Percentiles rank a stretch among this genome's conserved stretches.
Evolutionary conservation across 2,888 invertebrate species (phyloP).

Genomic region (Eupithecia inturbata): DNA sequence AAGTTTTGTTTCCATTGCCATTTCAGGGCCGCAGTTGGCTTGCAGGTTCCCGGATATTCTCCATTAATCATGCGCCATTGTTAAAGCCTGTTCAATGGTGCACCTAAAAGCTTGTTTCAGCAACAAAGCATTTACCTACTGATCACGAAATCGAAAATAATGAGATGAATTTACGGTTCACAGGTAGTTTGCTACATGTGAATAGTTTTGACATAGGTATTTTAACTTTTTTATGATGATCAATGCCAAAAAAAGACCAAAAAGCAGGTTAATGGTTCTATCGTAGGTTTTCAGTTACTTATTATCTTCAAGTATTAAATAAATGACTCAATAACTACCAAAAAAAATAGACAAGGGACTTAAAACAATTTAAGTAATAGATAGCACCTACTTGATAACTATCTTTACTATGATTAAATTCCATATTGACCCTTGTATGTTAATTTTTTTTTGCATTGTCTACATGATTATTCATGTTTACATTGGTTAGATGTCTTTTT

Average conservation of each 20-base stretch:
- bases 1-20: not conserved
- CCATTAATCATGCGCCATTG: slow-evolving; percentile 44
- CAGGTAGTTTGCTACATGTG: too few species aligned
- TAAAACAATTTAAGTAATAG: too few species aligned
- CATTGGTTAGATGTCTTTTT: slow-evolving; percentile 3
- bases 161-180: slow-evolving; percentile 33
- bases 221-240: not conserved
- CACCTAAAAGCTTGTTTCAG: slow-evolving; percentile 35
- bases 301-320: too few species aligned
- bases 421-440: too few species aligned
- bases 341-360: too few species aligned
- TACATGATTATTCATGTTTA: too few species aligned
- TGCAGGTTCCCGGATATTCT: slow-evolving; percentile 38
- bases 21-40: slow-evolving; percentile 1
- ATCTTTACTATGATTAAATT: too few species aligned
- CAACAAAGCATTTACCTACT: slow-evolving; percentile 34
- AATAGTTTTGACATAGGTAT: not conserved
- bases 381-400: too few species aligned
- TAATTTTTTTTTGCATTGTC: too few species aligned
- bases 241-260: not conserved
- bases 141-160: slow-evolving; percentile 41
- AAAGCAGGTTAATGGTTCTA: not conserved
- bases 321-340: too few species aligned
- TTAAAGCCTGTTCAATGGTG: slow-evolving; percentile 36
- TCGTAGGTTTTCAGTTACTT: not conserved